Conservation (phyloP, 2,888 invertebrate species). For the Drepanosiphum platanoidis region DNA sequence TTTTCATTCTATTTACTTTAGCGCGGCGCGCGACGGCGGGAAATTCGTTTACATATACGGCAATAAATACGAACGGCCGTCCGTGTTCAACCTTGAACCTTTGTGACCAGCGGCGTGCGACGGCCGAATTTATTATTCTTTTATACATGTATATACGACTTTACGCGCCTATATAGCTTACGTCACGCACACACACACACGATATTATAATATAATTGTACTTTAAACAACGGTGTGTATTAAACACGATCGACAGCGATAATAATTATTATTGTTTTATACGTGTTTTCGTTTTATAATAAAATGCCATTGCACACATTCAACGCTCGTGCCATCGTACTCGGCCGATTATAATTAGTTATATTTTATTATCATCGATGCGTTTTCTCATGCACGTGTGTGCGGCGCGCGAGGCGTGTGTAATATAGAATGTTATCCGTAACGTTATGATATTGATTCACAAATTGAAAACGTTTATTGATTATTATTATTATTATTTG, state of each 20-base stretch:
- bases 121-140: slow-evolving; percentile 29
- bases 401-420: neutral
- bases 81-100: slow-evolving; percentile 38
- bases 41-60: neutral
- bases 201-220: no score
- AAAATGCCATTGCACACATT: slow-evolving; percentile 20
- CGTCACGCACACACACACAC: no score
- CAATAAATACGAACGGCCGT: neutral
- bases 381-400: neutral
- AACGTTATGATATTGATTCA: neutral
- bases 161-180: neutral
- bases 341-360: neutral
- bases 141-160: neutral
- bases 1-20: no score
- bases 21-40: neutral
- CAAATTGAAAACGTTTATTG: slow-evolving; percentile 24
- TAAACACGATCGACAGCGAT: neutral
- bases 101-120: neutral
- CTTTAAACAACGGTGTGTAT: no score
- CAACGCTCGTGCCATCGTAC: neutral
- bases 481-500: neutral
- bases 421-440: neutral
- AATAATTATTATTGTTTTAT: neutral
- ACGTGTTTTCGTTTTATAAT: neutral
- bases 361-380: neutral